Evolutionary conservation across 1,140 invertebrate species (phyloP), one percentile per base, ranked within the genome.

Genomic region (Pogonomyrmex barbatus): DNA sequence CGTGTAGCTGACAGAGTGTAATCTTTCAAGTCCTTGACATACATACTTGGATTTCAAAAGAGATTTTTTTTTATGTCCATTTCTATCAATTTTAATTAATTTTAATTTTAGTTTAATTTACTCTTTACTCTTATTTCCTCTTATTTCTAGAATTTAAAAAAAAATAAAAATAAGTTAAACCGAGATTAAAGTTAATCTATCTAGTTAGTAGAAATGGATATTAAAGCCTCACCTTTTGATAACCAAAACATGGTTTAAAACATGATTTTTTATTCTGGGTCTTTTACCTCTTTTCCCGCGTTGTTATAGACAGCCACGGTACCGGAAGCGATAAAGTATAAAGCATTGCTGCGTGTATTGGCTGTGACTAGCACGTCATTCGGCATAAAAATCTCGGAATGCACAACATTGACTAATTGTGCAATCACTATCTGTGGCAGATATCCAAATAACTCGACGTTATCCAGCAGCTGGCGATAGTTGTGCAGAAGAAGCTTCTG

Each of bases 301-400:
- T 79, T 90, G 3, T 94, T 95, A 56, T 95, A 95, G 17, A 96
- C 92, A 0, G 95, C 95, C 8, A 96, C 95, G 0, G 95, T 96
- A 17, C 96, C 96, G 10, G 93, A 94, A 45, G 93, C 92, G 14
- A 96, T 93, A 52, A 96, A 96, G 85, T 94, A 96, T 89, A 96
- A 93, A 8, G 93, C 92, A 12, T 95, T 92, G 0, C 95, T 95
- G 0, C 73, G 76, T 0, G 93, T 94, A 5, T 93, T 94, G 8
- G 94, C 93, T 84, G 93, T 93, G 2, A 96, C 93, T n/a, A 96
- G 95, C 1, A 95, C 86, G 60, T 96, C 96, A 70, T 95, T 95
- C 2, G 94, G 87, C 50, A 96, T 92, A 85, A 94, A 96, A 82
- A 96, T 93, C 87, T 96, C 94, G 6, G 93, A 91, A 1, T 84